A percentile compares a stretch with the other conserved stretches of the same genome.
phyloP scores from a whole-genome alignment of 2,797 vertebrate genomes.

The Falco berigora region DNA sequence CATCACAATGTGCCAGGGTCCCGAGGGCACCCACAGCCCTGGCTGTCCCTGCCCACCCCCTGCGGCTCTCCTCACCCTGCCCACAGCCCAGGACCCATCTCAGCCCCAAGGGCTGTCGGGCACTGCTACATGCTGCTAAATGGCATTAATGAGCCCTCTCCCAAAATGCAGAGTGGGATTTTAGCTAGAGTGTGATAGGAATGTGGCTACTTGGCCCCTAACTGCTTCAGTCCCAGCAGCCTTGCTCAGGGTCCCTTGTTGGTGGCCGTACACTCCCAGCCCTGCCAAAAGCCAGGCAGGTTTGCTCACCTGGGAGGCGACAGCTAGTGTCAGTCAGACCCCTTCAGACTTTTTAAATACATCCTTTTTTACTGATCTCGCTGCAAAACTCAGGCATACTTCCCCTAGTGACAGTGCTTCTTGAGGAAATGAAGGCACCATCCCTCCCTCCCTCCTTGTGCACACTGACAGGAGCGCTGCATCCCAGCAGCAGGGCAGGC shows the following conservation, averaged over 20 bases:
- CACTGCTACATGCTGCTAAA: not conserved
- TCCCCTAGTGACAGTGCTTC: not conserved
- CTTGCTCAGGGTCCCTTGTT: accelerated
- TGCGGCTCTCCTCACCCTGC: not conserved
- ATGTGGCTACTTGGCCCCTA: too few relatives aligned
- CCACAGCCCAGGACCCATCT: too few relatives aligned
- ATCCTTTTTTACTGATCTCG: not conserved
- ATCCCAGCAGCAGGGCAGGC: accelerated
- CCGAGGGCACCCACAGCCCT: not conserved
- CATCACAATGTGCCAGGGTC: not conserved
- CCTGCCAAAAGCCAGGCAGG: not conserved
- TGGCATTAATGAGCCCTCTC: not conserved
- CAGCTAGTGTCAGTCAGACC: not conserved
- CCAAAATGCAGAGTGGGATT: accelerated
- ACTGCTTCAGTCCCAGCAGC: not conserved
- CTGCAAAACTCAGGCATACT: not conserved
- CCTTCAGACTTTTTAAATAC: not conserved
- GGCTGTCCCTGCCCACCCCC: not conserved
- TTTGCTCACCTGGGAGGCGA: not conserved
- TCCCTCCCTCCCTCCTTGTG: not conserved
- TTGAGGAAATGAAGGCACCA: not conserved
- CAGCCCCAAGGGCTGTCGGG: not conserved
- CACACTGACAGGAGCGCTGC: accelerated
- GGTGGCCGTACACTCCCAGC: accelerated
- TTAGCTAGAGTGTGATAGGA: accelerated